These are phyloP conservation scores for Leptoteleia sp. DNA, from an alignment of 1,140 invertebrate species.

Conservation along the genomic window DNA sequence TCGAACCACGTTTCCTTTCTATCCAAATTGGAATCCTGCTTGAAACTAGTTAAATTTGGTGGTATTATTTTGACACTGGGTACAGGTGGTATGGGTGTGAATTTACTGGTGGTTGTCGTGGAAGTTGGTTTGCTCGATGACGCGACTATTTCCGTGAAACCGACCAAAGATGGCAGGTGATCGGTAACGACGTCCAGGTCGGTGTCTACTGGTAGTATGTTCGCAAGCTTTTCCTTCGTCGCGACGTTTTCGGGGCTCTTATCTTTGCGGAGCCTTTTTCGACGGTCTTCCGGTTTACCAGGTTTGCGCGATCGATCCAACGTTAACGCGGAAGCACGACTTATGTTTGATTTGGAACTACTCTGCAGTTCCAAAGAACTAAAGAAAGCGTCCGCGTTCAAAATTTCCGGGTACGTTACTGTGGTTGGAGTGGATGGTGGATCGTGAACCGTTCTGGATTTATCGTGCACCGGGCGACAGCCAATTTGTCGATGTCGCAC, in stretches of 20 bases:
- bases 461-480: conserved; percentile 77
- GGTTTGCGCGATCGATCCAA: conserved; percentile 74
- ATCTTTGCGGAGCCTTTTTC: conserved; percentile 64
- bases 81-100: conserved; percentile 32
- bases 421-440: conserved; percentile 70
- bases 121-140: conserved; percentile 68
- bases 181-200: conserved; percentile 77
- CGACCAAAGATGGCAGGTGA: conserved; percentile 76
- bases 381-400: conserved; percentile 92
- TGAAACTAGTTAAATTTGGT: conserved; percentile 54
- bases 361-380: conserved; percentile 91
- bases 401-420: conserved; percentile 80
- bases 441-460: conserved; percentile 70
- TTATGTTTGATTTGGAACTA: conserved; percentile 83
- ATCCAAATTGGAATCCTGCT: conserved; percentile 61
- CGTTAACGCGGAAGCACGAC: conserved; percentile 73
- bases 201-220: conserved; percentile 70
- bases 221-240: conserved; percentile 70
- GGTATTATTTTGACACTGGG: conserved; percentile 47
- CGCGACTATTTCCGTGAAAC: conserved; percentile 76
- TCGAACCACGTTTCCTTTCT: conserved; percentile 73
- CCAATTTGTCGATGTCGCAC: conserved; percentile 88
- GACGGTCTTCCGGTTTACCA: conserved; percentile 75
- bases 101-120: conserved; percentile 24
- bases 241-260: conserved; percentile 66